A percentile compares a stretch with the other conserved stretches of the same genome.
These are phyloP conservation scores for Sceliomorpha sp. DNA, from an alignment of 2,888 invertebrate species.

Conservation along the genomic window DNA sequence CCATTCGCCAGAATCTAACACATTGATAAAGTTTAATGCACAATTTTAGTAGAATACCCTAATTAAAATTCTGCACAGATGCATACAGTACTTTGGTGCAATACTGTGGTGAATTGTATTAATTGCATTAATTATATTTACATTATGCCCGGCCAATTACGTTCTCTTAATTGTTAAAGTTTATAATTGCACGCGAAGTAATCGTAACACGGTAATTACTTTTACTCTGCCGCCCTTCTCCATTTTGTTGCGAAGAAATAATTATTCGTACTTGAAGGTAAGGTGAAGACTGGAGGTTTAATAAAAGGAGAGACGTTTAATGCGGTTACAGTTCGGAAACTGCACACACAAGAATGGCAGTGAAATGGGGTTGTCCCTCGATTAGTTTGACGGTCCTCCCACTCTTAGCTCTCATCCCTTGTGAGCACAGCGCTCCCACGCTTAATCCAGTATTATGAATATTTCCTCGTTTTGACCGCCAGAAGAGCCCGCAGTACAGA, in stretches of 20 bases:
- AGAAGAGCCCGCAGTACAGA: slow-evolving; percentile 32
- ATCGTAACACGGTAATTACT: slow-evolving; percentile 21
- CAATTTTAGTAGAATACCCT: no score
- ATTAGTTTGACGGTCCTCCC: slow-evolving; percentile 74
- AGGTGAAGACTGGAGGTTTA: slow-evolving; percentile 31
- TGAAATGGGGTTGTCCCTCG: slow-evolving; percentile 73
- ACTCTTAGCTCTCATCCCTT: slow-evolving; percentile 43
- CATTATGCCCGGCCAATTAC: no score
- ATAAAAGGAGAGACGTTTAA: slow-evolving; percentile 37
- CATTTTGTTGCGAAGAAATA: slow-evolving; percentile 11
- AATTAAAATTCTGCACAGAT: no score
- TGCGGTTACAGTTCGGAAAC: slow-evolving; percentile 30
- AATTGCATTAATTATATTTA: no score
- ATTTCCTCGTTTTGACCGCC: slow-evolving; percentile 67
- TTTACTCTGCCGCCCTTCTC: no score
- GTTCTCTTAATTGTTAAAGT: no score
- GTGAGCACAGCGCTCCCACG: slow-evolving; percentile 62
- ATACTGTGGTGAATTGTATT: no score
- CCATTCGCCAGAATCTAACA: no score
- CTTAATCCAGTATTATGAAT: slow-evolving; percentile 78
- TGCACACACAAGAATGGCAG: slow-evolving; percentile 64
- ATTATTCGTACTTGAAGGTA: no score
- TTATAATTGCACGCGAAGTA: no score
- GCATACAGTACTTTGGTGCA: no score
- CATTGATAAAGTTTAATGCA: no score